Conservation (phyloP, 1,140 invertebrate genomes). For the Eubasilissa regina region DNA sequence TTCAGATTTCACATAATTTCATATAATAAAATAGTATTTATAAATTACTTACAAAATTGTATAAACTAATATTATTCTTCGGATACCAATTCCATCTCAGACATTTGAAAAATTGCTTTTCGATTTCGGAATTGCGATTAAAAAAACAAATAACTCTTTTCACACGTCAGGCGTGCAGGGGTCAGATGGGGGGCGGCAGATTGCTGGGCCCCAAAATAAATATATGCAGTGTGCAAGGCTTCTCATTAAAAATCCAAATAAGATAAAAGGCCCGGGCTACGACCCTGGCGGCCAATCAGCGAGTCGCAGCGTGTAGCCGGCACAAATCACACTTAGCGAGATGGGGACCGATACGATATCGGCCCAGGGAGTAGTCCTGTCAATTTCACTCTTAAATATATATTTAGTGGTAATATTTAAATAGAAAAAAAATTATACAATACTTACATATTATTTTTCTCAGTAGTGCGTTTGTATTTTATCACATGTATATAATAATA, state of each 20-base stretch:
- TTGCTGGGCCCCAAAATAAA: constrained; percentile 47
- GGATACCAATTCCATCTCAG: too few relatives aligned
- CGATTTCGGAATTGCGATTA: constrained; percentile 27
- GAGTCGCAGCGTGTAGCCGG: constrained; percentile 53
- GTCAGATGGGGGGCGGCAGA: constrained; percentile 20
- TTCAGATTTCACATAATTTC: too few relatives aligned
- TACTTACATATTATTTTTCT: too few relatives aligned
- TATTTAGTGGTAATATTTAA: background rate
- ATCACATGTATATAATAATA: too few relatives aligned
- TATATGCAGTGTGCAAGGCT: constrained; percentile 47
- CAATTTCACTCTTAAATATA: background rate
- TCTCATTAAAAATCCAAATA: constrained; percentile 58
- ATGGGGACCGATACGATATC: background rate
- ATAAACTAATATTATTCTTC: too few relatives aligned
- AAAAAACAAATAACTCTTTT: constrained; percentile 41
- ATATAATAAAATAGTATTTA: too few relatives aligned
- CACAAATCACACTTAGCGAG: constrained; percentile 54
- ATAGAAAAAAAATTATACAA: background rate
- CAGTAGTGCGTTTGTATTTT: too few relatives aligned
- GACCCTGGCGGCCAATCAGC: constrained; percentile 54
- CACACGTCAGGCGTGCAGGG: background rate
- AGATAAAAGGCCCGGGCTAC: constrained; percentile 49
- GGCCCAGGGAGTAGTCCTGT: constrained; percentile 22
- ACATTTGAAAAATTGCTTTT: constrained; percentile 11
- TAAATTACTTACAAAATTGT: too few relatives aligned